These are phyloP conservation scores for Chymomyza amoena DNA, from an alignment of 2,888 invertebrate genomes.

Conservation along the genomic window DNA sequence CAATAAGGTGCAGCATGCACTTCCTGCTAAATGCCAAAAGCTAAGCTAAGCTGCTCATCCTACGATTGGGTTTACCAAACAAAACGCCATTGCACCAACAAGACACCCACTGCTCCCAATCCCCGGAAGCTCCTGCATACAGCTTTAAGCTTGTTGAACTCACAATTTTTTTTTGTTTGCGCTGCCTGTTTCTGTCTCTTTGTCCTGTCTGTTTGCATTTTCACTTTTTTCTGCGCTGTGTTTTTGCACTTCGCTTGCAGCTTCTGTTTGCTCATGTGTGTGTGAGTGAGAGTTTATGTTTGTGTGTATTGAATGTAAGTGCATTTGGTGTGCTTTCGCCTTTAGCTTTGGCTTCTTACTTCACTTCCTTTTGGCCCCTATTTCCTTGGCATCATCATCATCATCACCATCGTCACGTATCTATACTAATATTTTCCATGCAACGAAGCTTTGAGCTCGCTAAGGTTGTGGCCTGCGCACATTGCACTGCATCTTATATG, in stretches of 20 bases:
- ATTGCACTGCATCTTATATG: neutral
- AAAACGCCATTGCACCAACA: neutral
- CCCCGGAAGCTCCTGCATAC: neutral
- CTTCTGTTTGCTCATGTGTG: constrained; percentile 1
- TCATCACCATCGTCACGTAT: constrained; percentile 40
- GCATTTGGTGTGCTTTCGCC: constrained; percentile 20
- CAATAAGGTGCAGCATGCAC: constrained; percentile 39
- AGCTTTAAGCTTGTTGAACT: constrained; percentile 57
- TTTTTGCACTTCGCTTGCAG: constrained; percentile 51
- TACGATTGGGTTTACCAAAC: neutral
- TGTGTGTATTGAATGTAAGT: constrained; percentile 18
- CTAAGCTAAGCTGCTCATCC: neutral
- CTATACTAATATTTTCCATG: constrained; percentile 48
- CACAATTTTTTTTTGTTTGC: constrained; percentile 24
- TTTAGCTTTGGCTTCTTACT: constrained; percentile 28
- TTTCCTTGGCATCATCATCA: constrained; percentile 21
- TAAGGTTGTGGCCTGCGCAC: neutral
- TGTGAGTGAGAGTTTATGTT: constrained; percentile 28
- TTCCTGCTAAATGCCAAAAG: constrained; percentile 40
- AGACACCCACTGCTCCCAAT: neutral
- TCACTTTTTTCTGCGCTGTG: constrained; percentile 63
- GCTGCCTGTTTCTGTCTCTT: constrained; percentile 13
- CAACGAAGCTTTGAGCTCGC: neutral
- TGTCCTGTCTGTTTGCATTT: constrained; percentile 45
- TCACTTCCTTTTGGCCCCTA: neutral